Conservation (phyloP, 2,888 invertebrate genomes). For the Lasioglossum vierecki region DNA sequence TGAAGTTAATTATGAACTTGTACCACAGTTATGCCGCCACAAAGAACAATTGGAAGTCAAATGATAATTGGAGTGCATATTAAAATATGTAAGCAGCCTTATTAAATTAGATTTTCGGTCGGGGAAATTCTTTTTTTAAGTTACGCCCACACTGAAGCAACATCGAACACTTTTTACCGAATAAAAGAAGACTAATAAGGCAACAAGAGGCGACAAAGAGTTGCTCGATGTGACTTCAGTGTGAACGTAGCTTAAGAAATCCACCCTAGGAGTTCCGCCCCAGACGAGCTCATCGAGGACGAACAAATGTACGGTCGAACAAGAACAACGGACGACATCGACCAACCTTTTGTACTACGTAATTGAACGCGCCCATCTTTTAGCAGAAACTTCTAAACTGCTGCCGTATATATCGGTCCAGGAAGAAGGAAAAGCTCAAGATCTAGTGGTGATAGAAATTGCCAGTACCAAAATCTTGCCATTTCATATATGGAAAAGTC, state of each 20-base stretch:
- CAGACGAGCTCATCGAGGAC: constrained; percentile 62
- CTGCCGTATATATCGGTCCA: constrained; percentile 13
- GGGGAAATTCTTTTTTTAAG: not conserved
- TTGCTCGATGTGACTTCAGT: not conserved
- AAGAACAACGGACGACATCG: constrained; percentile 68
- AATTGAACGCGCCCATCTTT: constrained; percentile 68
- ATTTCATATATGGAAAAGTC: too few species aligned
- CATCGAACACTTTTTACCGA: too few species aligned
- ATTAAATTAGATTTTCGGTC: constrained; percentile 56
- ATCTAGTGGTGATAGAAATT: constrained; percentile 18
- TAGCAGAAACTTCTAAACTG: constrained; percentile 46
- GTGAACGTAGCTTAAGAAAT: constrained; percentile 44
- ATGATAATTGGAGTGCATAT: not conserved
- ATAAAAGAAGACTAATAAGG: too few species aligned
- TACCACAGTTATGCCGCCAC: not conserved
- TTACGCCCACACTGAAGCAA: not conserved
- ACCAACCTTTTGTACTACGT: constrained; percentile 71
- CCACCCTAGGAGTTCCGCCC: constrained; percentile 55
- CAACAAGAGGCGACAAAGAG: too few species aligned
- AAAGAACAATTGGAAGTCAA: not conserved
- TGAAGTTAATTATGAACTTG: not conserved
- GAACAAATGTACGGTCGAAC: constrained; percentile 67
- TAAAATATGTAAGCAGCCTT: constrained; percentile 18
- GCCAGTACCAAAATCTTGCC: too few species aligned
- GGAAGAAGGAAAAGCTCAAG: constrained; percentile 18